These are phyloP conservation scores for Siphonodentalium dalli DNA, from an alignment of 2,888 invertebrate genomes.

Conservation along the genomic window DNA sequence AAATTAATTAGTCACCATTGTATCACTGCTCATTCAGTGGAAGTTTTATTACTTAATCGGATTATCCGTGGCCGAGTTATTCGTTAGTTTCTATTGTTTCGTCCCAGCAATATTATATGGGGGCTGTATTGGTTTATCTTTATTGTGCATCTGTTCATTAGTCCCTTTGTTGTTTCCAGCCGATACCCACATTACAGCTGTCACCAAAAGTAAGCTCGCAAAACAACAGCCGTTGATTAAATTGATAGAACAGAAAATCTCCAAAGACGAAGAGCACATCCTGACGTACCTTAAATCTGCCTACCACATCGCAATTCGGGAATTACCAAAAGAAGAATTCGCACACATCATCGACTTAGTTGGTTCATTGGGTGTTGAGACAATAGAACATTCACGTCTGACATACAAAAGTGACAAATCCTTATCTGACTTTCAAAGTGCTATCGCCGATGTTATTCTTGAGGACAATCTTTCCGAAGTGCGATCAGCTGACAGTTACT, in stretches of 20 bases:
- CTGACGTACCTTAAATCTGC: background rate
- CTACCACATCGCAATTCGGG: slow-evolving; percentile 5
- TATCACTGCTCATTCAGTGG: no score
- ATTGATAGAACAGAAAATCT: background rate
- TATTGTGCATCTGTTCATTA: no score
- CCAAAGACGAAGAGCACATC: background rate
- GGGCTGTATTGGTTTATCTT: no score
- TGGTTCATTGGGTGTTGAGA: background rate
- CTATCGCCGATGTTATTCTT: slow-evolving; percentile 5
- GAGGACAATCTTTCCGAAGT: slow-evolving; percentile 2
- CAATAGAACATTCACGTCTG: background rate
- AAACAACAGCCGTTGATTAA: background rate
- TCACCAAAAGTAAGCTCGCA: slow-evolving; percentile 3
- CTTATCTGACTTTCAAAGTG: slow-evolving; percentile 17
- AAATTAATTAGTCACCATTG: no score
- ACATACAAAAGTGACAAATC: slow-evolving; percentile 2
- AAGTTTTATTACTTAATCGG: no score
- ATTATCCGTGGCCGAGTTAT: no score
- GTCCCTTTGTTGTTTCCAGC: slow-evolving; percentile 2
- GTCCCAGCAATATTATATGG: no score
- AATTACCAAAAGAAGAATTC: slow-evolving; percentile 14
- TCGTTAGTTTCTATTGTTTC: no score
- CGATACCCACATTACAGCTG: background rate
- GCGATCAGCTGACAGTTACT: background rate
- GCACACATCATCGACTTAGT: slow-evolving; percentile 2